Evolutionary conservation across 1,140 invertebrate genomes (phyloP).

Genomic region (Lepidurus apus): DNA sequence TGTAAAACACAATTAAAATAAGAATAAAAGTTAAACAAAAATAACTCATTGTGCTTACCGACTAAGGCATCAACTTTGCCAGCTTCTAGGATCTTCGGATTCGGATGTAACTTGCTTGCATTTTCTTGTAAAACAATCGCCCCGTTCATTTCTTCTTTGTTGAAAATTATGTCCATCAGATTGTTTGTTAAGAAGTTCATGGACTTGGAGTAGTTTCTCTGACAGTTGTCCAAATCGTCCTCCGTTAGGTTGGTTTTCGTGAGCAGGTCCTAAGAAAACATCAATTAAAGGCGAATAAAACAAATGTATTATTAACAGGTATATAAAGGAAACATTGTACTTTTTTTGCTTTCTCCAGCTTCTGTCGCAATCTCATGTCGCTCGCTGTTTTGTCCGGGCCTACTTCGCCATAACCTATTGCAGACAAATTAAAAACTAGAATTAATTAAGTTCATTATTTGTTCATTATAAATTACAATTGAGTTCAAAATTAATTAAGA

Average conservation of each 20-base stretch:
- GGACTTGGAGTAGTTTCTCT: constrained; percentile 5
- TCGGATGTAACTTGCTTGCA: background rate
- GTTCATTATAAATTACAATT: background rate
- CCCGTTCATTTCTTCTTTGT: background rate
- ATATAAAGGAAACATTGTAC: background rate
- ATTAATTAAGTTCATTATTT: background rate
- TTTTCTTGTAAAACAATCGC: background rate
- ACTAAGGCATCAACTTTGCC: background rate
- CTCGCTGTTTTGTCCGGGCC: background rate
- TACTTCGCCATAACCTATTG: background rate
- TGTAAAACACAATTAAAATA: too few species aligned
- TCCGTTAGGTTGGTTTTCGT: background rate
- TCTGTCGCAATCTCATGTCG: background rate
- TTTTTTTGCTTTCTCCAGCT: background rate
- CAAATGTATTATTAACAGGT: background rate
- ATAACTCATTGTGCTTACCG: background rate
- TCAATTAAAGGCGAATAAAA: background rate
- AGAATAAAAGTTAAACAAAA: too few species aligned
- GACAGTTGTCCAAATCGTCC: background rate
- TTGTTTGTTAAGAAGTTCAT: constrained; percentile 7
- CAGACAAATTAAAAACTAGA: constrained; percentile 2
- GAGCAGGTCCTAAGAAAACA: background rate
- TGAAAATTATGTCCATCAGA: constrained; percentile 1
- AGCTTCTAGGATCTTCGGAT: background rate
- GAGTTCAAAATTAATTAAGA: background rate